Evolutionary conservation across 2,888 invertebrate species (phyloP).

Genomic region (Anorthoa munda): DNA sequence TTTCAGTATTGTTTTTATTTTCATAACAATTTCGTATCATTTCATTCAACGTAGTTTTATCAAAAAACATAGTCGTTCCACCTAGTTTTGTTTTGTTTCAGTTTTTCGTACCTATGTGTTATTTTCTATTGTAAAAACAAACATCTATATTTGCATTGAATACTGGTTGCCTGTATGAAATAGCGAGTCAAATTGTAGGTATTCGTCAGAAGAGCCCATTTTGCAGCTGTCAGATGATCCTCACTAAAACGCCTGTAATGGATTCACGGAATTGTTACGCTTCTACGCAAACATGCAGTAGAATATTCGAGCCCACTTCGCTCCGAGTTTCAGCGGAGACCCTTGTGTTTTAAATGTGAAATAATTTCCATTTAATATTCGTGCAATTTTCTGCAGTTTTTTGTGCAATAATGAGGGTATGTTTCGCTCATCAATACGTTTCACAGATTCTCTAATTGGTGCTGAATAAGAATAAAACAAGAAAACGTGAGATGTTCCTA

Average conservation of each 20-base stretch:
- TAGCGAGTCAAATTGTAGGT: conserved; percentile 19
- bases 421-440: not conserved
- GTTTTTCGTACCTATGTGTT: conserved; percentile 21
- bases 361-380: conserved; percentile 1
- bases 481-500: not conserved
- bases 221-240: conserved; percentile 48
- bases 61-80: conserved; percentile 17
- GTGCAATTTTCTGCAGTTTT: not conserved
- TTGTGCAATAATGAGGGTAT: not conserved
- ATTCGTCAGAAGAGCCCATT: conserved; percentile 34
- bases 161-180: conserved; percentile 25
- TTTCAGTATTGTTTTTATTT: conserved; percentile 49
- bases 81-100: conserved; percentile 16
- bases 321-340: conserved; percentile 4
- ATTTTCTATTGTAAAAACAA: conserved; percentile 23
- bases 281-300: conserved; percentile 41
- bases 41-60: conserved; percentile 12
- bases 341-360: not conserved
- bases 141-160: conserved; percentile 16
- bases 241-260: conserved; percentile 59
- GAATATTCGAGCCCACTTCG: conserved; percentile 25
- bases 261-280: conserved; percentile 55
- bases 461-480: not conserved
- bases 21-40: conserved; percentile 23
- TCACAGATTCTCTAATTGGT: not conserved